phyloP scores from a whole-genome alignment of 2,888 invertebrate genomes.

The Eristalinus sepulchralis region DNA sequence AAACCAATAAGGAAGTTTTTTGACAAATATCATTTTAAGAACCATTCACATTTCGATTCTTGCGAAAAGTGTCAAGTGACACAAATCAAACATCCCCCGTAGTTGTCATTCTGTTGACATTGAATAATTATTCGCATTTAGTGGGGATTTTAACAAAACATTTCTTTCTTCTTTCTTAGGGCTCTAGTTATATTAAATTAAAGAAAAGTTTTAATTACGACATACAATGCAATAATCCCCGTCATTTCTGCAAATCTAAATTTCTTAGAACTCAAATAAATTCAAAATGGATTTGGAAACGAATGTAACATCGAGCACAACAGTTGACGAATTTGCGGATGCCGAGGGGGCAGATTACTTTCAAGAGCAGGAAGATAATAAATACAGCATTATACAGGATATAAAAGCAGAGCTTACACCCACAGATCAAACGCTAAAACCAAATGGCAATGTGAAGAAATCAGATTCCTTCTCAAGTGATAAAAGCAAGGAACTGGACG shows the following conservation, averaged over 20 bases:
- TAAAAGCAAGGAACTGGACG: slow-evolving; percentile 75
- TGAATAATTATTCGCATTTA: slow-evolving; percentile 8
- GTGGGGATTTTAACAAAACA: slow-evolving; percentile 52
- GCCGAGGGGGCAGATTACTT: slow-evolving; percentile 75
- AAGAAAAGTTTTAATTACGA: slow-evolving; percentile 4
- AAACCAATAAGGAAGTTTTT: too few relatives aligned
- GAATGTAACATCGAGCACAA: slow-evolving; percentile 38
- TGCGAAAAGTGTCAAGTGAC: neutral
- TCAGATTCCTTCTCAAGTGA: slow-evolving; percentile 73
- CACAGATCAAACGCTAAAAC: slow-evolving; percentile 47
- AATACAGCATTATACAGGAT: slow-evolving; percentile 78
- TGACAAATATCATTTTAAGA: too few relatives aligned
- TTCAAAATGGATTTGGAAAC: slow-evolving; percentile 51
- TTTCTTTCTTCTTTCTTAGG: slow-evolving; percentile 26
- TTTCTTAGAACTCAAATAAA: neutral
- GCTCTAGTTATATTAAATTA: slow-evolving; percentile 19
- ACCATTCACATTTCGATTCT: neutral
- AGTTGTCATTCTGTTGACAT: slow-evolving; percentile 46
- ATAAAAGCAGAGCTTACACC: slow-evolving; percentile 76
- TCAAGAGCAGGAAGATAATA: slow-evolving; percentile 73
- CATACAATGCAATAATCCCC: slow-evolving; percentile 47
- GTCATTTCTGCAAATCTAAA: neutral
- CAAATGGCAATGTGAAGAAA: slow-evolving; percentile 70
- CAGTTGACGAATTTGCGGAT: slow-evolving; percentile 76
- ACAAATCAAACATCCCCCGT: slow-evolving; percentile 13